Base-by-base conservation (phyloP, 2,888 invertebrate species). In the Ceramica pisi region DNA sequence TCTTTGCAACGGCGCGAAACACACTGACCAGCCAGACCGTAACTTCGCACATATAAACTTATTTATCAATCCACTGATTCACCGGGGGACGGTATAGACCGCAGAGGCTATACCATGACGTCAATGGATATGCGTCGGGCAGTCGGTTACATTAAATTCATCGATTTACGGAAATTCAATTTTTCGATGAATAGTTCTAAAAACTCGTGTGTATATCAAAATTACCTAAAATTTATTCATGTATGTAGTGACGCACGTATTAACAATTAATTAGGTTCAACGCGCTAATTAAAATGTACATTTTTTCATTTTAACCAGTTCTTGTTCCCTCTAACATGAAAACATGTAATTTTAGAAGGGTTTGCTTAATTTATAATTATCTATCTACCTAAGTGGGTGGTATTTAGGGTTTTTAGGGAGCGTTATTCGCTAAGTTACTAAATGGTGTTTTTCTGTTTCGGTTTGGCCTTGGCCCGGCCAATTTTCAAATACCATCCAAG, bases 11-110 rank as follows among this genome's bases (percentile, higher is more conserved):
- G 82, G 71, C 70, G 73, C 71, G 78, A 71, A 75, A 81, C 78
- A 85, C 84, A 93, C 93, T 93, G 93, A 85, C 75, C 76, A 75
- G 77, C 76, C 73, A 73, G 75, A 78, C 82, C 80, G 73, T 72
- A 71, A 78, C 78, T 83, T 86, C 89, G 90, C 82, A 83, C 91
- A 92, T 93, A 92, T 93, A 92, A 93, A 90, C 87, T 84, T 67
- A 63, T 57, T 83, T 84, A 86, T 88, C 86, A 86, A 84, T 83
- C 75, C 81, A 88, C 89, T 93, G 92, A 92, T 82, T 92, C 91
- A 92, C 67, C 44, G 72, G 82, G 70, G 78, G 83, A 64, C 77
- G 66, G 77, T 75, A 77, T 77, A 81, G 82, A 89, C 88, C 89
- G 85, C 88, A 88, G 76, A 73, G 81, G 73, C 71, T 70, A 71